Evolutionary conservation across 2,797 vertebrate genomes (phyloP), one percentile per base, ranked within the genome.

Genomic region (Buceros bicornis): DNA sequence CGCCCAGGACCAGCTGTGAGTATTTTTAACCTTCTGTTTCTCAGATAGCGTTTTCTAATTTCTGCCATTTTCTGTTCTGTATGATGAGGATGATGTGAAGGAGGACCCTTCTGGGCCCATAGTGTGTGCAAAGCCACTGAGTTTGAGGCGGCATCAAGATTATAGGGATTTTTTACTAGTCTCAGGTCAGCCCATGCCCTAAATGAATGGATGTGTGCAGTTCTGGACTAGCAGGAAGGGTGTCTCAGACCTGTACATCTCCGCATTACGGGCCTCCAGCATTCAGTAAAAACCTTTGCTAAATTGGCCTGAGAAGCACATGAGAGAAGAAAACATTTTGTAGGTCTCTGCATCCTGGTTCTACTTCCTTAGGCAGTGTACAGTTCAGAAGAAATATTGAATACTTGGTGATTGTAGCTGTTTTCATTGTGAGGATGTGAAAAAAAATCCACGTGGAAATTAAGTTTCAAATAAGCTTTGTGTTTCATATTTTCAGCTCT

Each of bases 1-100:
- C 98, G 99, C 14, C 98, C 98, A 0, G 99, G 99, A 97, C 98
- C 99, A 9, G 98, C 99, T 7, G 99, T 99, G 98, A 99, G 99
- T 96, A 85, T 16, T 78, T 84, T 65, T 18, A 11, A 12, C 45
- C 51, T 65, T 60, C 13, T 82, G 5, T 47, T 69, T 71, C 42
- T 84, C 24, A 61, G 37, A 33, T 35, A 35, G 17, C 31, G 3
- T 76, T 77, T 82, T 53, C 15, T 28, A 12, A n/a, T 45, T 65
- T 13, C 11, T 62, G 14, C 43, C 11, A 1, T 24, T 79, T 79
- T 54, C 31, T 61, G 12, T 13, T 76, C 61, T 50, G 18, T 72
- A 10, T 10, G 26, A 40, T 15, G 82, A 62, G 50, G 26, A 22
- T 56, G 70, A 56, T 45, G 15, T 8, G 40, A 19, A 56, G 70